Evolutionary conservation across 2,113 vertebrate species (phyloP).

Genomic region (Sinosuthora webbiana): DNA sequence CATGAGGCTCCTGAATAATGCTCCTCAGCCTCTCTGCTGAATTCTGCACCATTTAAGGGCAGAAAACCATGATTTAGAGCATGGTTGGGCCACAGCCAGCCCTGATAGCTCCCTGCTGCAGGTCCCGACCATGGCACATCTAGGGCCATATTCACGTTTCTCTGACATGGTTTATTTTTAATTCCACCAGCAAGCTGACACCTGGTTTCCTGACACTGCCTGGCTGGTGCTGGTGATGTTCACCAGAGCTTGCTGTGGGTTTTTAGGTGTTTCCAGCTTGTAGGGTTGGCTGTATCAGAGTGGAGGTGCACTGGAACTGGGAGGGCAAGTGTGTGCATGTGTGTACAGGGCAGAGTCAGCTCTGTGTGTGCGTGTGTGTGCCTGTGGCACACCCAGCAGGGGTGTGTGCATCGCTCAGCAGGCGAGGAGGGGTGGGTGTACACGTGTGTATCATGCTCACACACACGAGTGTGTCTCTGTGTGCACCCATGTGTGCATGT

Average conservation of each 20-base stretch:
- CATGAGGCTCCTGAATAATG: neutral
- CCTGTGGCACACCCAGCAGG: neutral
- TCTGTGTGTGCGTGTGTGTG: neutral
- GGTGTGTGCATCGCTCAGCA: neutral
- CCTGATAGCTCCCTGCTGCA: neutral
- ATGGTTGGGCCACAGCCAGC: neutral
- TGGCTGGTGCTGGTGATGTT: accelerated
- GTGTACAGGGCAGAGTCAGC: neutral
- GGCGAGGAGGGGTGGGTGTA: neutral
- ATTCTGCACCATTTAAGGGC: neutral
- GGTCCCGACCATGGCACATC: accelerated
- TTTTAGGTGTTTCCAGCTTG: neutral
- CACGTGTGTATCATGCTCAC: neutral
- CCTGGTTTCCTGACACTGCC: neutral
- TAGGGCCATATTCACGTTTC: accelerated
- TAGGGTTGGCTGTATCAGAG: neutral
- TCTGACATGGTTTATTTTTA: neutral
- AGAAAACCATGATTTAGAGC: neutral
- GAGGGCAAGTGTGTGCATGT: neutral
- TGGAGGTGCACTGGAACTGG: neutral
- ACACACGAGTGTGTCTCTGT: neutral
- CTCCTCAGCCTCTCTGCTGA: neutral
- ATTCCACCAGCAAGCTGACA: neutral
- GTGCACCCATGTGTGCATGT: neutral
- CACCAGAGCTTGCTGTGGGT: neutral